phyloP scores from a whole-genome alignment of 2,113 vertebrate species.

The Bos taurus region DNA sequence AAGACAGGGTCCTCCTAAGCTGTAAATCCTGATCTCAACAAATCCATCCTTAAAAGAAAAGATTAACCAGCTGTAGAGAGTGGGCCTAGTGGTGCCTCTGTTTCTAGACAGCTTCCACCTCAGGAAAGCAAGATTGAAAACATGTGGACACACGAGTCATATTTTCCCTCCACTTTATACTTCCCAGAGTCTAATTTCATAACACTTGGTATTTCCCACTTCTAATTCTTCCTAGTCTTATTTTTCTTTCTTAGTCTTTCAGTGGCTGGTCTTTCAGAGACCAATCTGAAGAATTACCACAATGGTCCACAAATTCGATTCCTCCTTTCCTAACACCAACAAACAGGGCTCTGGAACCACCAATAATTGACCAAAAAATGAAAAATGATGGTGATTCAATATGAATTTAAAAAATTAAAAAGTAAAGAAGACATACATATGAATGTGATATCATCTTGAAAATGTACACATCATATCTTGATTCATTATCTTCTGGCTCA shows the following conservation, averaged over 20 bases:
- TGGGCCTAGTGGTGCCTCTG: background rate
- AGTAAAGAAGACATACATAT: background rate
- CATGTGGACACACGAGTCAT: background rate
- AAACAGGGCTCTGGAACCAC: background rate
- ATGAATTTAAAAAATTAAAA: background rate
- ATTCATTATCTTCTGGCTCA: background rate
- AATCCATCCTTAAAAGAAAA: background rate
- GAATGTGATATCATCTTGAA: background rate
- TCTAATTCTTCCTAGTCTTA: constrained; percentile 16
- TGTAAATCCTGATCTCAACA: background rate
- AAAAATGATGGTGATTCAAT: background rate
- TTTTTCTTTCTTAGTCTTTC: background rate
- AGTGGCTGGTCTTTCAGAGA: background rate
- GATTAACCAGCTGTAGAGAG: background rate
- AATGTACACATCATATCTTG: background rate
- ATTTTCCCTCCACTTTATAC: constrained; percentile 26
- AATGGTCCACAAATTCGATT: background rate
- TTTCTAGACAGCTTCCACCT: background rate
- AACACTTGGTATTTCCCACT: constrained; percentile 3
- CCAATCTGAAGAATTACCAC: background rate
- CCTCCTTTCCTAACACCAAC: background rate
- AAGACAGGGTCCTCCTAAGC: background rate
- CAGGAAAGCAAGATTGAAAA: constrained; percentile 21
- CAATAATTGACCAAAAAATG: background rate
- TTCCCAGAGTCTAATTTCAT: constrained; percentile 11